These are phyloP conservation scores for Protophormia terraenovae DNA, from an alignment of 2,888 invertebrate genomes.

Conservation along the genomic window DNA sequence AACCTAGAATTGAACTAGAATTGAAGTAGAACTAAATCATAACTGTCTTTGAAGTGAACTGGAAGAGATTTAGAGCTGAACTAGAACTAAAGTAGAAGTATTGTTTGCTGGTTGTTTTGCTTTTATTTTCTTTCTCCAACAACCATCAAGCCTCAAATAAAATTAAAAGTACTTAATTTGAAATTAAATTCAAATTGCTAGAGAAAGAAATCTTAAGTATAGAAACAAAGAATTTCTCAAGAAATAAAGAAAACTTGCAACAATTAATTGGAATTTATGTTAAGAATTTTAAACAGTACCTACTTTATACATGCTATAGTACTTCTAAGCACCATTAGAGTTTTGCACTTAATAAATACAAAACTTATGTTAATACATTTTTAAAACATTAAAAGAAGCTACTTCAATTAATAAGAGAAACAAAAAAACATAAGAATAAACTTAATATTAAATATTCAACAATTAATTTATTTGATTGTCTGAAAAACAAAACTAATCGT, in stretches of 20 bases:
- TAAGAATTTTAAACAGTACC: slow-evolving; percentile 51
- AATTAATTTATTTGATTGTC: slow-evolving; percentile 28
- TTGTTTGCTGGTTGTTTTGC: not conserved
- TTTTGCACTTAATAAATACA: not conserved
- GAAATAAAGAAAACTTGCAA: slow-evolving; percentile 39
- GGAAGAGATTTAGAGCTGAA: too few species aligned
- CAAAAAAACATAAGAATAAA: not conserved
- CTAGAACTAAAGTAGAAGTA: too few species aligned
- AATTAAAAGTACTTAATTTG: slow-evolving; percentile 44
- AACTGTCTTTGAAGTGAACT: too few species aligned
- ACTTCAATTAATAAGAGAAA: not conserved
- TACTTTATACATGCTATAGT: not conserved
- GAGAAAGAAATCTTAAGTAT: not conserved
- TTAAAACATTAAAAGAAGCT: not conserved
- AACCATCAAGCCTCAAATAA: not conserved
- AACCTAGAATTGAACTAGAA: too few species aligned
- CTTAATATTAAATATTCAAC: slow-evolving; percentile 4
- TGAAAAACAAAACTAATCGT: slow-evolving; percentile 6
- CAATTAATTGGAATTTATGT: slow-evolving; percentile 64
- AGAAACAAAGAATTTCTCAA: slow-evolving; percentile 10
- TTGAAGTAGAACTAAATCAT: too few species aligned
- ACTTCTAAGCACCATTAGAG: not conserved
- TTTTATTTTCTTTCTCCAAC: not conserved
- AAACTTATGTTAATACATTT: not conserved
- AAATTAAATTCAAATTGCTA: slow-evolving; percentile 51